These are phyloP conservation scores for Caenorhabditis macrosperma DNA, from an alignment of 2,888 invertebrate genomes.

Conservation along the genomic window DNA sequence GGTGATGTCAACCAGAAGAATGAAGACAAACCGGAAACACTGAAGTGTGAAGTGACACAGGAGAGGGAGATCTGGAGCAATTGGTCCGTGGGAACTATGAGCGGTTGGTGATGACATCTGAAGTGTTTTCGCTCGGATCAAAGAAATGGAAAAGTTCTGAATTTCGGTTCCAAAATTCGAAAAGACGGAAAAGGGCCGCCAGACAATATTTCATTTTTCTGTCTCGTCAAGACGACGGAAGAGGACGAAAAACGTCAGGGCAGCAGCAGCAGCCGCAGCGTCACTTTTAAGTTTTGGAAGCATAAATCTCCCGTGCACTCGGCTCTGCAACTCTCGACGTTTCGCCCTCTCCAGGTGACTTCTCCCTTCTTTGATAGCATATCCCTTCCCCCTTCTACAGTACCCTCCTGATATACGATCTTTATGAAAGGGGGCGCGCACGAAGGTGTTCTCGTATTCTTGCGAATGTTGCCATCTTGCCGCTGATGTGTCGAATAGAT, in stretches of 20 bases:
- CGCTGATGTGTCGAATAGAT: conserved; percentile 37
- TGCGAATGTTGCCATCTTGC: conserved; percentile 46
- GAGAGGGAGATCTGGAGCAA: too few relatives aligned
- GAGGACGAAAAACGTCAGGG: too few relatives aligned
- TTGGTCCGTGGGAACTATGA: too few relatives aligned
- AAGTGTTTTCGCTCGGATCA: too few relatives aligned
- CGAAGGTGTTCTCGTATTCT: conserved; percentile 33
- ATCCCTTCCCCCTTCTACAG: not conserved
- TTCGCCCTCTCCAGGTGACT: not conserved
- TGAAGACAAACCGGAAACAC: too few relatives aligned
- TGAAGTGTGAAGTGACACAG: too few relatives aligned
- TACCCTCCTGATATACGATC: not conserved
- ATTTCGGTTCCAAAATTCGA: too few relatives aligned
- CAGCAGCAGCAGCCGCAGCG: too few relatives aligned
- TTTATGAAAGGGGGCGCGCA: conserved; percentile 9
- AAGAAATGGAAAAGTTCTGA: too few relatives aligned
- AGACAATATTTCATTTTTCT: not conserved
- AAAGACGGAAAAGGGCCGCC: too few relatives aligned
- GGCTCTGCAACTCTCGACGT: not conserved
- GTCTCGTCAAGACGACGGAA: not conserved
- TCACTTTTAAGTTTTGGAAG: not conserved
- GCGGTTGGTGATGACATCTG: too few relatives aligned
- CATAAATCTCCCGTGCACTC: not conserved
- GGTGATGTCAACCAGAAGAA: too few relatives aligned
- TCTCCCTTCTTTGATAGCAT: not conserved